phyloP scores from a whole-genome alignment of 2,113 vertebrate genomes.

The Zosterops hypoxanthus region DNA sequence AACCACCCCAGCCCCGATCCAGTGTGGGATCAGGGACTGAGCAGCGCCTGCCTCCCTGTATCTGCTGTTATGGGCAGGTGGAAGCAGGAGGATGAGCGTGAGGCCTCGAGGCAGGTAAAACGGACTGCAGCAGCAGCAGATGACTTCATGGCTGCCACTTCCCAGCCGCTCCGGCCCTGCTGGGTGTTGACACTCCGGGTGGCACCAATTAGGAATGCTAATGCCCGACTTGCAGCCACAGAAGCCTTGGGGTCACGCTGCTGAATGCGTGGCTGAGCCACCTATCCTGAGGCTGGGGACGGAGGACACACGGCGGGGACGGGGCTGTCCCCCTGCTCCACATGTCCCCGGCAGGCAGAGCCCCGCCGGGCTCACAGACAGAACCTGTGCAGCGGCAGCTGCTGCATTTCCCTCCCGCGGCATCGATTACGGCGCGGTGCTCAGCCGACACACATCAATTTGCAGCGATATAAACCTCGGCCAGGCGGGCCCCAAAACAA shows the following conservation, averaged over 20 bases:
- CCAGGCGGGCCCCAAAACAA: not conserved
- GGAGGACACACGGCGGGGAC: not conserved
- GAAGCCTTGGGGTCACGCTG: not conserved
- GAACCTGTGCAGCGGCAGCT: not conserved
- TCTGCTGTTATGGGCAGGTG: fast-evolving
- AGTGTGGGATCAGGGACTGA: fast-evolving
- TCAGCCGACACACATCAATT: not conserved
- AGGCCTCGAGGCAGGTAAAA: no score
- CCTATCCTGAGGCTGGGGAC: not conserved
- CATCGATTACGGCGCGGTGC: not conserved
- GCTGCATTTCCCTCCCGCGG: not conserved
- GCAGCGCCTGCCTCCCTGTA: not conserved
- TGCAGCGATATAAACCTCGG: not conserved
- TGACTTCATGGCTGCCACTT: not conserved
- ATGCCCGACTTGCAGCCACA: fast-evolving
- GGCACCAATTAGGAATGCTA: not conserved
- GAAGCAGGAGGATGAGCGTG: no score
- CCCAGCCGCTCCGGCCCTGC: not conserved
- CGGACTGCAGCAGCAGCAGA: not conserved
- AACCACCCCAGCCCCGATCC: fast-evolving
- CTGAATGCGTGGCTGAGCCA: not conserved
- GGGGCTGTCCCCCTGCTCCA: not conserved
- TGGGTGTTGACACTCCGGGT: fast-evolving
- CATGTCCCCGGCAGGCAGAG: not conserved
- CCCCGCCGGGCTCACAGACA: not conserved